These are phyloP conservation scores for Polydrusus cervinus DNA, from an alignment of 2,888 invertebrate species.

Conservation along the genomic window DNA sequence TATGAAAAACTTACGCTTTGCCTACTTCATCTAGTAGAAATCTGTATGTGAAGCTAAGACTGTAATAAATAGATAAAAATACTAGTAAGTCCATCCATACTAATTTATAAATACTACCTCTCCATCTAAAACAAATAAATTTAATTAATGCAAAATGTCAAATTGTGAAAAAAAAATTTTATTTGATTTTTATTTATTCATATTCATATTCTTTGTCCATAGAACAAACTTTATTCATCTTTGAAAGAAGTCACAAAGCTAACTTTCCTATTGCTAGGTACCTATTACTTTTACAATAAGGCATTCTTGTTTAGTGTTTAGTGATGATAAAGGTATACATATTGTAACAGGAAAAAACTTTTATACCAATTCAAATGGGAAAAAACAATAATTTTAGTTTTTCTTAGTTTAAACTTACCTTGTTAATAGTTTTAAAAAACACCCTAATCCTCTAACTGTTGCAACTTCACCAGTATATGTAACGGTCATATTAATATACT, in stretches of 20 bases:
- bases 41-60: conserved; percentile 85
- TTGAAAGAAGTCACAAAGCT: no score
- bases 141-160: no score
- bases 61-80: conserved; percentile 86
- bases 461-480: conserved; percentile 65
- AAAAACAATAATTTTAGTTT: not conserved
- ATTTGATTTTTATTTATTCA: no score
- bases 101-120: conserved; percentile 94
- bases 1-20: conserved; percentile 64
- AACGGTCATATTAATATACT: conserved; percentile 62
- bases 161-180: no score
- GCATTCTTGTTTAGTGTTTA: no score
- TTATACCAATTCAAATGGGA: not conserved
- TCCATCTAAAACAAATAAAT: conserved; percentile 80
- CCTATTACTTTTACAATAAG: no score
- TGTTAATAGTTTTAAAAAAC: conserved; percentile 88
- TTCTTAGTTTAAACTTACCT: conserved; percentile 75
- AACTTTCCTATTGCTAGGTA: no score
- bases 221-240: no score
- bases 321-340: no score
- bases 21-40: conserved; percentile 79
- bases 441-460: conserved; percentile 81
- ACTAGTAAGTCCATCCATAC: conserved; percentile 92
- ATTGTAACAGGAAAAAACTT: no score
- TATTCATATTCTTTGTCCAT: no score